Evolutionary conservation across 2,113 vertebrate species (phyloP).

Genomic region (Grammomys dolichurus): DNA sequence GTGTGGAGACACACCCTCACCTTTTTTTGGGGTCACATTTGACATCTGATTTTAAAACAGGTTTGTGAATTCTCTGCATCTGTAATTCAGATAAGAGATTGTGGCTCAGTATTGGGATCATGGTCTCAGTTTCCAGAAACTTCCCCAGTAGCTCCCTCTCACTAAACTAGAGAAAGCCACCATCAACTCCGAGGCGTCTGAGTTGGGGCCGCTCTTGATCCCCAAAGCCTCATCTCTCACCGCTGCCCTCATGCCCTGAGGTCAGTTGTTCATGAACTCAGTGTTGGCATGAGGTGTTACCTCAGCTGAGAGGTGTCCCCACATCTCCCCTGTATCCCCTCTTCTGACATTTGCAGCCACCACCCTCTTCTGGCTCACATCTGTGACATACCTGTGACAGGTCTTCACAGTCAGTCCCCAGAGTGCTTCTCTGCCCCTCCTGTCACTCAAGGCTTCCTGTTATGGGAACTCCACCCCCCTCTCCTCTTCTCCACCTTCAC

Average conservation of each 20-base stretch:
- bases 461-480: neutral
- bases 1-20: neutral
- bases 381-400: neutral
- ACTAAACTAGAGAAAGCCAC: neutral
- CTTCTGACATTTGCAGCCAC: neutral
- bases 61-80: neutral
- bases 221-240: neutral
- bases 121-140: neutral
- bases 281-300: too few relatives aligned
- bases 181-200: accelerated
- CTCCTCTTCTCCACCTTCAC: too few relatives aligned
- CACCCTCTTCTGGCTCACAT: neutral
- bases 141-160: neutral
- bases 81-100: neutral
- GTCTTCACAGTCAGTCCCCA: neutral
- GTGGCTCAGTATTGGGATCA: neutral
- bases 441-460: neutral
- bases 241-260: neutral
- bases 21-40: neutral
- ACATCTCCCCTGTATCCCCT: too few relatives aligned
- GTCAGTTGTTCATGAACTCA: neutral
- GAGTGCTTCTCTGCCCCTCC: neutral
- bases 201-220: neutral
- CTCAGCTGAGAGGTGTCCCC: neutral
- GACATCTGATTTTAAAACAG: neutral